These are phyloP conservation scores for Malacoctenus gilli DNA, from an alignment of 2,797 vertebrate genomes.

Conservation along the genomic window DNA sequence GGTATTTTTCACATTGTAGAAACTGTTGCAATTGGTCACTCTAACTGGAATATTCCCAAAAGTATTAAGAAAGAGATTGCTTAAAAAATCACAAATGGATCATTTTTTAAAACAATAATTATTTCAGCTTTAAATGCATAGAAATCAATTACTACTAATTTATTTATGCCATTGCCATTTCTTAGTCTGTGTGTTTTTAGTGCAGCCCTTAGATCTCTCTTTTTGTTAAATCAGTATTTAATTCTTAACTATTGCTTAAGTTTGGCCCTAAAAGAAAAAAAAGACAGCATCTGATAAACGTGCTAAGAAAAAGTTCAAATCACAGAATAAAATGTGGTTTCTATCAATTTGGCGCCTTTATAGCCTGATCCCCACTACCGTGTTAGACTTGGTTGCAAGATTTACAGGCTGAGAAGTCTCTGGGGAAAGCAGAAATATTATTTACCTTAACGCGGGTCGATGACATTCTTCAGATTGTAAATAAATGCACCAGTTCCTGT, in stretches of 20 bases:
- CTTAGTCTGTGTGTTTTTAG: not conserved
- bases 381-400: too few species aligned
- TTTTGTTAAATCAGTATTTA: not conserved
- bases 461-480: conserved; percentile 3
- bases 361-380: too few species aligned
- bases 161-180: conserved; percentile 6
- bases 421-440: not conserved
- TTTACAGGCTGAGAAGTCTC: too few species aligned
- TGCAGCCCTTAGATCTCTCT: not conserved
- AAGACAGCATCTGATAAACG: too few species aligned
- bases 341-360: too few species aligned
- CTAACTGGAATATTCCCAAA: conserved; percentile 3
- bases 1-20: conserved; percentile 1
- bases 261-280: too few species aligned
- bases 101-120: conserved; percentile 9
- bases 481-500: not conserved
- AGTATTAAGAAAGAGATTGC: conserved; percentile 1
- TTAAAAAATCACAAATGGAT: conserved; percentile 6
- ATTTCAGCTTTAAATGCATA: conserved; percentile 5
- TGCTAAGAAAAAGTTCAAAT: too few species aligned
- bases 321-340: too few species aligned
- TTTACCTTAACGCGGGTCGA: not conserved
- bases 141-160: not conserved
- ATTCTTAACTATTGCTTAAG: too few species aligned
- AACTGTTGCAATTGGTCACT: not conserved